phyloP scores from a whole-genome alignment of 2,888 invertebrate genomes.

The Saturnia pavonia region DNA sequence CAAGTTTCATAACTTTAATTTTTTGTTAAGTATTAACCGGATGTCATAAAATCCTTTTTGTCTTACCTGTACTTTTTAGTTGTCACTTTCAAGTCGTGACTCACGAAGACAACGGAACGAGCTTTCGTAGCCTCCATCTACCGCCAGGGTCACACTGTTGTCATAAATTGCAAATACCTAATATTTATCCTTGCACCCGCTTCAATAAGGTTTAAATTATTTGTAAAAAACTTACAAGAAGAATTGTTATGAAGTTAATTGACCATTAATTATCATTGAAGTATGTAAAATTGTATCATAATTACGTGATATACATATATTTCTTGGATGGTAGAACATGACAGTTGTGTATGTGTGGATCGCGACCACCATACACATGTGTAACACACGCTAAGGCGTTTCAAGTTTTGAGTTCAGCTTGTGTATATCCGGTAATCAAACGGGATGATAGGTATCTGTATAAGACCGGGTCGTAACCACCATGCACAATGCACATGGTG shows the following conservation, averaged over 20 bases:
- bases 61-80: constrained; percentile 51
- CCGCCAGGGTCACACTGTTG: constrained; percentile 43
- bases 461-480: too few species aligned
- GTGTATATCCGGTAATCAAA: too few species aligned
- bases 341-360: too few species aligned
- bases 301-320: not conserved
- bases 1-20: too few species aligned
- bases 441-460: too few species aligned
- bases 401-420: too few species aligned
- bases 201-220: constrained; percentile 36
- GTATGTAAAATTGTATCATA: not conserved
- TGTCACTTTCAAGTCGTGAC: constrained; percentile 72
- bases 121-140: constrained; percentile 55
- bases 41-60: constrained; percentile 32
- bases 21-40: not conserved
- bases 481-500: too few species aligned
- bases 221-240: constrained; percentile 24
- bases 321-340: too few species aligned
- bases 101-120: constrained; percentile 58
- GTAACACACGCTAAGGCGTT: too few species aligned
- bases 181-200: constrained; percentile 42
- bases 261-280: not conserved
- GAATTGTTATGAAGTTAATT: constrained; percentile 23
- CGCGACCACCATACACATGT: too few species aligned
- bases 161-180: constrained; percentile 55